Conservation (phyloP, 2,797 vertebrate genomes). For the Onychomys torridus region DNA sequence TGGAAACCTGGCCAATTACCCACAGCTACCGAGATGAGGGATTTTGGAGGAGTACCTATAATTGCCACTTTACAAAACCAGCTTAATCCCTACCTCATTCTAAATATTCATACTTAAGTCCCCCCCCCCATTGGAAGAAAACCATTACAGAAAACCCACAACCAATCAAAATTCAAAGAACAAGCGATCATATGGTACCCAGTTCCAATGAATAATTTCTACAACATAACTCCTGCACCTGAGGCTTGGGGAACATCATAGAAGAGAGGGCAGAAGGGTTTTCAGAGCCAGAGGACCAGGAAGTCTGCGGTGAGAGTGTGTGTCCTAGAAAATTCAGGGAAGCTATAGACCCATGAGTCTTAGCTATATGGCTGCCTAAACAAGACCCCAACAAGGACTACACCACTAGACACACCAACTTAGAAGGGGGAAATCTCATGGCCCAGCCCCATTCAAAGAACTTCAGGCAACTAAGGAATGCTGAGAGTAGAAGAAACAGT, state of each 20-base stretch:
- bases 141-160: neutral
- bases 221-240: neutral
- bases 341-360: neutral
- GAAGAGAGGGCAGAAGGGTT: neutral
- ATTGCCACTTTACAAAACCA: neutral
- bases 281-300: neutral
- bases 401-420: neutral
- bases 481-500: neutral
- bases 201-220: neutral
- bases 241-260: neutral
- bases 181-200: neutral
- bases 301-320: neutral
- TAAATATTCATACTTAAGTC: neutral
- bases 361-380: neutral
- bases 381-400: neutral
- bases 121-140: too few relatives aligned
- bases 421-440: neutral
- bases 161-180: neutral
- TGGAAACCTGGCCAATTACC: neutral
- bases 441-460: neutral
- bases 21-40: neutral
- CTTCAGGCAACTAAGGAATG: neutral
- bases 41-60: neutral
- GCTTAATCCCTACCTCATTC: neutral
- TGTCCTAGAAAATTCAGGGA: neutral